Conservation (phyloP, 2,113 vertebrate genomes). For the Tetrax tetrax region DNA sequence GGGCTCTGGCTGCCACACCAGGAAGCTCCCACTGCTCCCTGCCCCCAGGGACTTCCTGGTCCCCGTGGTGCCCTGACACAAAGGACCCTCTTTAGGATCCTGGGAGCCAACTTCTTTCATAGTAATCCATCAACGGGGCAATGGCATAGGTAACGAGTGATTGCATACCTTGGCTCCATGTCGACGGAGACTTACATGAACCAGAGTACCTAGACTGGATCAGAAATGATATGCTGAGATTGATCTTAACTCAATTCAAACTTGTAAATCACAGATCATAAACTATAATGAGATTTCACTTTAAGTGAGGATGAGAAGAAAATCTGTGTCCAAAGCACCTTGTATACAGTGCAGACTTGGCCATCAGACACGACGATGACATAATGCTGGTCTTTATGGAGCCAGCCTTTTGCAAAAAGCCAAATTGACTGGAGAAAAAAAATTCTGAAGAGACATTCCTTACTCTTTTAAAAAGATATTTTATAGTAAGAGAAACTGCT, state of each 20-base stretch:
- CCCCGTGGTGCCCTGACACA: neutral
- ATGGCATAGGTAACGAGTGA: neutral
- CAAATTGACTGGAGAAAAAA: neutral
- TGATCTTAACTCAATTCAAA: slow-evolving; percentile 11
- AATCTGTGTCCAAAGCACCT: slow-evolving; percentile 30
- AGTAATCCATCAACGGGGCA: rapidly evolving
- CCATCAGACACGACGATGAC: neutral
- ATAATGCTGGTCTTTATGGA: slow-evolving; percentile 31
- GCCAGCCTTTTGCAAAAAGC: neutral
- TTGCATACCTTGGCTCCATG: neutral
- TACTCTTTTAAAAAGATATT: neutral
- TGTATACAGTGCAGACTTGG: slow-evolving; percentile 43
- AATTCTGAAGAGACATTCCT: neutral
- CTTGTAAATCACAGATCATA: slow-evolving; percentile 56
- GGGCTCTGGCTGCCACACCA: neutral
- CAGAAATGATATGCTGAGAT: slow-evolving; percentile 10
- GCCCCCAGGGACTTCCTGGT: neutral
- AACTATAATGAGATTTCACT: slow-evolving; percentile 46
- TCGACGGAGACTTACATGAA: neutral
- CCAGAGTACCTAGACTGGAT: slow-evolving; percentile 20
- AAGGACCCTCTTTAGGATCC: neutral
- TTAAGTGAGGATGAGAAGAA: slow-evolving; percentile 19
- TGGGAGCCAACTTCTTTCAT: neutral
- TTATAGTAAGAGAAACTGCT: neutral
- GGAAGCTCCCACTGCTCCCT: rapidly evolving